Conservation (phyloP, 2,113 vertebrate genomes). For the Oryzias woworae region DNA sequence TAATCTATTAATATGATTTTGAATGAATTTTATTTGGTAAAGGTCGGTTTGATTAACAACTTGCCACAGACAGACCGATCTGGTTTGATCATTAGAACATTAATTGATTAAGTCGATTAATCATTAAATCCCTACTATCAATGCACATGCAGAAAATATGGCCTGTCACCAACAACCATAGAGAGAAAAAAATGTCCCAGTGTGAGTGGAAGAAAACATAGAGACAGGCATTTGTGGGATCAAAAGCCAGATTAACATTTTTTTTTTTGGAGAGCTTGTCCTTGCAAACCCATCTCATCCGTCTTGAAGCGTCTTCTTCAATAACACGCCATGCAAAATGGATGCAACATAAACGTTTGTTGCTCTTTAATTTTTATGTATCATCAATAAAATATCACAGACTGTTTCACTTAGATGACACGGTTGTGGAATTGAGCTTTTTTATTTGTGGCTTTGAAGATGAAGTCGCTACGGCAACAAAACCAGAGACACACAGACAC, state of each 20-base stretch:
- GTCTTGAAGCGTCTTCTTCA: conserved; percentile 1
- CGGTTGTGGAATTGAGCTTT: conserved; percentile 55
- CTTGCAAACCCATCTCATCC: conserved; percentile 28
- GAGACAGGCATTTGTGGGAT: conserved; percentile 23
- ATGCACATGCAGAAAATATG: background rate
- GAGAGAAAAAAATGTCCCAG: conserved; percentile 24
- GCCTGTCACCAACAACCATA: conserved; percentile 19
- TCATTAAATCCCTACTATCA: background rate
- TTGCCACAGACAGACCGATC: too few relatives aligned
- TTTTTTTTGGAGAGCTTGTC: conserved; percentile 34
- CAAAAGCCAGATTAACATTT: conserved; percentile 48
- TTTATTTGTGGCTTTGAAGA: conserved; percentile 70
- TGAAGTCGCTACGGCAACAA: conserved; percentile 46
- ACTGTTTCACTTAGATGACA: conserved; percentile 66
- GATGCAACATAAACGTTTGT: conserved; percentile 68
- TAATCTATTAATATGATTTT: too few relatives aligned
- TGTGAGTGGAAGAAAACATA: conserved; percentile 23
- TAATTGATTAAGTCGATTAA: too few relatives aligned
- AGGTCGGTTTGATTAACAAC: too few relatives aligned
- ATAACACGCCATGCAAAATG: conserved; percentile 53
- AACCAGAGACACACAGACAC: conserved; percentile 13
- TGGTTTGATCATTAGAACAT: too few relatives aligned
- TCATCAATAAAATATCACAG: conserved; percentile 75
- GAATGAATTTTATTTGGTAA: too few relatives aligned
- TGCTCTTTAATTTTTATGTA: conserved; percentile 73